phyloP scores from a whole-genome alignment of 2,888 invertebrate species.

The Athalia cordata region DNA sequence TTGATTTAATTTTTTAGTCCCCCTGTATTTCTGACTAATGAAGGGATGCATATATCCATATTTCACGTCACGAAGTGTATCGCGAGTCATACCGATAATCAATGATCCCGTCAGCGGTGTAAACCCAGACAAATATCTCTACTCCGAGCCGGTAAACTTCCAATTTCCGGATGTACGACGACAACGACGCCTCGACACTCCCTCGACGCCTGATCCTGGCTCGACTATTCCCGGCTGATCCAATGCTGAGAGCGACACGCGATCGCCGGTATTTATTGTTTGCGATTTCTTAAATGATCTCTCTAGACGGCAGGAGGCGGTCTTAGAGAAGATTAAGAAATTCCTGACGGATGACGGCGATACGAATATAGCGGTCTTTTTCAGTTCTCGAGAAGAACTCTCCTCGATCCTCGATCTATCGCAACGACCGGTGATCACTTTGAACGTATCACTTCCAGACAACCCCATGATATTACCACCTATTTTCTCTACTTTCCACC shows the following conservation, averaged over 20 bases:
- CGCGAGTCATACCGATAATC: too few species aligned
- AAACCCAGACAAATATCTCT: conserved; percentile 45
- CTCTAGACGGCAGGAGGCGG: conserved; percentile 28
- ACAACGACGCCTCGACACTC: not conserved
- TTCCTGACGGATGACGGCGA: conserved; percentile 47
- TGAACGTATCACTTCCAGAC: conserved; percentile 40
- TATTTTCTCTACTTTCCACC: conserved; percentile 11
- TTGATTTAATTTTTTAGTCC: too few species aligned
- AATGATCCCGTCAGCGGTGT: conserved; percentile 27
- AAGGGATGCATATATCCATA: too few species aligned
- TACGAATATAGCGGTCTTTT: conserved; percentile 34
- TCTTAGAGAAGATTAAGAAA: conserved; percentile 45
- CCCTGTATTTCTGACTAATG: too few species aligned
- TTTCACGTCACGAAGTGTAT: too few species aligned
- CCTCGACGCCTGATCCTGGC: not conserved
- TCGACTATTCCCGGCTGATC: conserved; percentile 12
- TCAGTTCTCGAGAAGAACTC: not conserved
- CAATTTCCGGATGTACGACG: conserved; percentile 58
- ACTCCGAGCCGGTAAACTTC: conserved; percentile 57
- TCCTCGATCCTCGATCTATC: conserved; percentile 20
- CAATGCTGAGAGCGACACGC: conserved; percentile 30
- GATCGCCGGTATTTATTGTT: conserved; percentile 47
- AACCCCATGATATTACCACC: not conserved
- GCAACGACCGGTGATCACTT: conserved; percentile 35
- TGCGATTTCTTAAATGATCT: conserved; percentile 48